phyloP scores from a whole-genome alignment of 2,888 invertebrate species.

The Anagyrus pseudococci region DNA sequence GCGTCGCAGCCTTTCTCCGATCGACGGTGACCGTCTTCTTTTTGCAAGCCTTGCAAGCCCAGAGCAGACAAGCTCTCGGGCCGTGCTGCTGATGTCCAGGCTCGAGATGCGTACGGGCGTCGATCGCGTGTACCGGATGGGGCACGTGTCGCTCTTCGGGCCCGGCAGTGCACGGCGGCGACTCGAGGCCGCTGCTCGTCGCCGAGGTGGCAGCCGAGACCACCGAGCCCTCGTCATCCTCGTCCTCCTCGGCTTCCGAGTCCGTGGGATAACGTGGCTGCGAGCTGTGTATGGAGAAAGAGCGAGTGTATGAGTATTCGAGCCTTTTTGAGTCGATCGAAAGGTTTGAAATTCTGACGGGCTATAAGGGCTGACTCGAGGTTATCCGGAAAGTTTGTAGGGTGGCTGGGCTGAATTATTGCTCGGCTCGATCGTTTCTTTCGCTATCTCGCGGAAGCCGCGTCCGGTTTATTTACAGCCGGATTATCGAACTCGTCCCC shows the following conservation, averaged over 20 bases:
- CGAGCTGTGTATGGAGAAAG: slow-evolving; percentile 44
- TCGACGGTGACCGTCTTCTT: slow-evolving; percentile 95
- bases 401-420: not conserved
- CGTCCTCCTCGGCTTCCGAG: slow-evolving; percentile 50
- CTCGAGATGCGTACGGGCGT: slow-evolving; percentile 53
- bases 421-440: too few species aligned
- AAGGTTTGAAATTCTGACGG: not conserved
- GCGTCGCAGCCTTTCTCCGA: slow-evolving; percentile 94
- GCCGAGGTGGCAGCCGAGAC: slow-evolving; percentile 56
- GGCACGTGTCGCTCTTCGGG: slow-evolving; percentile 52
- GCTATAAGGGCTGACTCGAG: too few species aligned
- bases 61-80: slow-evolving; percentile 84
- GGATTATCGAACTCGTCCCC: too few species aligned
- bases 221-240: slow-evolving; percentile 56
- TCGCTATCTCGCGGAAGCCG: too few species aligned
- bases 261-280: slow-evolving; percentile 55
- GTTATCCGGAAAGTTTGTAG: too few species aligned
- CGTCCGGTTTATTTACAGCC: too few species aligned
- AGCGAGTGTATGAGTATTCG: too few species aligned
- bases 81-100: slow-evolving; percentile 46
- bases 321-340: not conserved
- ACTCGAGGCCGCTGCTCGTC: slow-evolving; percentile 30
- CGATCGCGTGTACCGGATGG: slow-evolving; percentile 54
- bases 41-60: slow-evolving; percentile 98
- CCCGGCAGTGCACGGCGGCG: not conserved